Percentiles rank a stretch among this genome's conserved stretches.
These are phyloP conservation scores for Epinephelus cyanopodus DNA, from an alignment of 2,113 vertebrate species.

Conservation along the genomic window DNA sequence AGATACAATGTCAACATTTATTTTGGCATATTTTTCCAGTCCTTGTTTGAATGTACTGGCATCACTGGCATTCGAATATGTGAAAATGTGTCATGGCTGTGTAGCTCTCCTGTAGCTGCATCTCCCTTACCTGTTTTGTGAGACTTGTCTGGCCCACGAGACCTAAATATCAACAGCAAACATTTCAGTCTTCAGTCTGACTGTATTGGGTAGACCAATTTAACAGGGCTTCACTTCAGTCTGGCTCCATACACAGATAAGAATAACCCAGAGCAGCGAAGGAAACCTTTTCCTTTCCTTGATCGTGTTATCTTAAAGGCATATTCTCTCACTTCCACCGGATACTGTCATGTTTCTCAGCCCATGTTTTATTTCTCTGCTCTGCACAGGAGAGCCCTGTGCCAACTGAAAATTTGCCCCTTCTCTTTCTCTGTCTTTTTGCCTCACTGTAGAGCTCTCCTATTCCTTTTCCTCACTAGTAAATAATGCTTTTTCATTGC, in stretches of 20 bases:
- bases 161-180: conserved; percentile 25
- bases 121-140: not conserved
- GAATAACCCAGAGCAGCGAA: conserved; percentile 52
- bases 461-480: conserved; percentile 65
- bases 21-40: not conserved
- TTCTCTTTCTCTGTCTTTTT: conserved; percentile 38
- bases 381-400: conserved; percentile 38
- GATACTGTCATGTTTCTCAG: conserved; percentile 66
- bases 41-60: not conserved
- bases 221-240: conserved; percentile 49
- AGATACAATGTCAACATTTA: too few relatives aligned
- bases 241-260: conserved; percentile 54
- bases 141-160: conserved; percentile 5
- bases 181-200: conserved; percentile 22
- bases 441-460: conserved; percentile 42
- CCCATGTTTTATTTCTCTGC: conserved; percentile 68
- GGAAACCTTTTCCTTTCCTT: conserved; percentile 55
- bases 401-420: conserved; percentile 47
- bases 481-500: conserved; percentile 84
- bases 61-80: not conserved
- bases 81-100: not conserved
- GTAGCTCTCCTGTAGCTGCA: not conserved
- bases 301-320: conserved; percentile 64
- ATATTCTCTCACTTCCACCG: conserved; percentile 66
- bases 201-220: conserved; percentile 42